Evolutionary conservation across 2,797 vertebrate genomes (phyloP), one percentile per base, ranked within the genome.

Genomic region (Xiphorhynchus erythropygius): DNA sequence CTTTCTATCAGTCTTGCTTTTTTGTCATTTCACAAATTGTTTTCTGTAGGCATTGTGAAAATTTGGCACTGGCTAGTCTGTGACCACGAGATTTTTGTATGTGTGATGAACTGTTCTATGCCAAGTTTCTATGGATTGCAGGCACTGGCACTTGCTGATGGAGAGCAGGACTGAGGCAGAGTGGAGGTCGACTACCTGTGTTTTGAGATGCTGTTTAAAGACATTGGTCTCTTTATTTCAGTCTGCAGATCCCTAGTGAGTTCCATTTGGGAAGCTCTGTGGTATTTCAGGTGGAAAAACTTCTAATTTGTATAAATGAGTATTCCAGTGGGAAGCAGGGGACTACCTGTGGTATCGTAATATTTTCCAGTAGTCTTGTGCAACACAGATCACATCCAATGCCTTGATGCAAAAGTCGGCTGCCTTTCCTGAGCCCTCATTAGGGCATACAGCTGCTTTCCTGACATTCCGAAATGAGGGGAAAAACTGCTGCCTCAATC

Each of bases 331-430:
- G 44, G 57, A 73, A 71, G 28, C 10, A 16, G 21, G 30, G 33
- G 37, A 30, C 11, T 44, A 0, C 6, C 0, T 44, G 18, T 3
- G 14, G 10, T 35, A 52, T 62, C 13, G 6, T 53, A 10, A 5
- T 22, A 14, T 67, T 44, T 19, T 74, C 13, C n/a, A 41, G 35
- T 25, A 35, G 27, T 44, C 33, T 57, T 21, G 8, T 42, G 37
- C 42, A 41, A 50, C 46, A 52, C 5, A 63, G 46, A 62, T 62
- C 32, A 19, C 9, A 11, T 10, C 18, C 5, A 42, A 0, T 19
- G 41, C 18, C 37, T 50, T 15, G 18, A 52, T 28, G 7, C 62
- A 32, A 55, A 39, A 80, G n/a, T 62, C 59, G 55, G 13, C 25
- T 81, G 14, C 25, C 25, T 57, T 56, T 63, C 50, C 55, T 85